A percentile compares a stretch with the other conserved stretches of the same genome.
These are phyloP conservation scores for Microctenopoma steveboyesi DNA, from an alignment of 2,797 vertebrate species.

Conservation along the genomic window DNA sequence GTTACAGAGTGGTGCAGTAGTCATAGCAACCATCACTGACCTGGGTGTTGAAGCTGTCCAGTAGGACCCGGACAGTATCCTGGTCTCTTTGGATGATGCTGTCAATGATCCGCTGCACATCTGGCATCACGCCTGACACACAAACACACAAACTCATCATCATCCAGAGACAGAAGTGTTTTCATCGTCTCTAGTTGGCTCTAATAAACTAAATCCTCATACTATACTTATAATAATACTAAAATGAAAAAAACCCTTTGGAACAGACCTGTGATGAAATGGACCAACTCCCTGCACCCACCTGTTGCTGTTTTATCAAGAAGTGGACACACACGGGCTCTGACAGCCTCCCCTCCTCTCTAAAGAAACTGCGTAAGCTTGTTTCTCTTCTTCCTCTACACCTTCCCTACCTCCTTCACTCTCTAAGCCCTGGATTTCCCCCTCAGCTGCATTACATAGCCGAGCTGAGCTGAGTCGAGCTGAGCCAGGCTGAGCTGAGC, in stretches of 20 bases:
- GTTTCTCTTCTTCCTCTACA: background rate
- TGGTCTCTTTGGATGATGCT: constrained; percentile 72
- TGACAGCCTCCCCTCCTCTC: background rate
- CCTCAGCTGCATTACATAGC: background rate
- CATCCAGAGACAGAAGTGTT: too few species aligned
- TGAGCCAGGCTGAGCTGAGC: too few species aligned
- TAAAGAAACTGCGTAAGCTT: constrained; percentile 23
- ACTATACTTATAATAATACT: too few species aligned
- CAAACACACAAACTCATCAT: too few species aligned
- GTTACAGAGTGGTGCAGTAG: constrained; percentile 32
- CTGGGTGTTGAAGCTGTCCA: constrained; percentile 76
- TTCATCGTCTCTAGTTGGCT: too few species aligned
- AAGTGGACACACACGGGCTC: background rate
- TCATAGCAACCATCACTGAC: constrained; percentile 51
- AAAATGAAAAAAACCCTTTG: too few species aligned
- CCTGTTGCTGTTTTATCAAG: constrained; percentile 16
- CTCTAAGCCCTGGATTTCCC: constrained; percentile 44
- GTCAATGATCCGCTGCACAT: constrained; percentile 72
- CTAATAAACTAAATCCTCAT: too few species aligned
- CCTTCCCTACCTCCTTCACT: constrained; percentile 6
- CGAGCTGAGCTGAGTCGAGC: background rate
- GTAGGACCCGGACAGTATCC: constrained; percentile 67
- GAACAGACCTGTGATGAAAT: too few species aligned
- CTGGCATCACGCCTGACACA: constrained; percentile 61
- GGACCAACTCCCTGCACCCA: constrained; percentile 16